Percentiles rank a stretch among this genome's conserved stretches.
These are phyloP conservation scores for Sisyra terminalis DNA, from an alignment of 2,888 invertebrate genomes.

Conservation along the genomic window DNA sequence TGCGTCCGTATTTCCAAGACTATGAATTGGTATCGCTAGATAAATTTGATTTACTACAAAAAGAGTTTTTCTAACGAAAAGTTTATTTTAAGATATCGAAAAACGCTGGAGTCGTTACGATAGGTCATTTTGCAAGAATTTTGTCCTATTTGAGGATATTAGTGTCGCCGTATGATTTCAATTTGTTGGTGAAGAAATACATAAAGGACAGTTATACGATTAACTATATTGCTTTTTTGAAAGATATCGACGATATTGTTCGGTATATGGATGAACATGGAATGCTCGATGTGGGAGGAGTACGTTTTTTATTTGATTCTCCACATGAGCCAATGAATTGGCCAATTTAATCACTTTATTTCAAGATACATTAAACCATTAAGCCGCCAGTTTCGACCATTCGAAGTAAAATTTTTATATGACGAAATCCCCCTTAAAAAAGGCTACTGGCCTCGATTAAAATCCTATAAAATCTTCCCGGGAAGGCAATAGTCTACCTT, in stretches of 20 bases:
- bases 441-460: no score
- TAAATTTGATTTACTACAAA: not conserved
- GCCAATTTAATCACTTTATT: no score
- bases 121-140: conserved; percentile 60
- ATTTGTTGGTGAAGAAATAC: conserved; percentile 55
- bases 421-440: no score
- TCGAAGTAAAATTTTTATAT: no score
- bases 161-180: conserved; percentile 53
- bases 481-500: no score
- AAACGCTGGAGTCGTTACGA: conserved; percentile 57
- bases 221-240: conserved; percentile 61
- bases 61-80: no score
- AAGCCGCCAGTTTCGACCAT: no score
- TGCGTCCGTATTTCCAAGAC: conserved; percentile 60
- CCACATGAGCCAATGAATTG: no score
- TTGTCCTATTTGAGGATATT: conserved; percentile 52
- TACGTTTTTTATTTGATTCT: conserved; percentile 23
- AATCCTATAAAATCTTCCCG: no score
- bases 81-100: conserved; percentile 44
- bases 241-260: conserved; percentile 47
- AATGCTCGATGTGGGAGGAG: conserved; percentile 36
- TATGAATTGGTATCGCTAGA: conserved; percentile 39
- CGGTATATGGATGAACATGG: conserved; percentile 36
- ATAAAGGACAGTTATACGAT: conserved; percentile 59
- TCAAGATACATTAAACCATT: no score